Base-by-base conservation (phyloP, 2,888 invertebrate species). In the Oscheius sp. region DNA sequence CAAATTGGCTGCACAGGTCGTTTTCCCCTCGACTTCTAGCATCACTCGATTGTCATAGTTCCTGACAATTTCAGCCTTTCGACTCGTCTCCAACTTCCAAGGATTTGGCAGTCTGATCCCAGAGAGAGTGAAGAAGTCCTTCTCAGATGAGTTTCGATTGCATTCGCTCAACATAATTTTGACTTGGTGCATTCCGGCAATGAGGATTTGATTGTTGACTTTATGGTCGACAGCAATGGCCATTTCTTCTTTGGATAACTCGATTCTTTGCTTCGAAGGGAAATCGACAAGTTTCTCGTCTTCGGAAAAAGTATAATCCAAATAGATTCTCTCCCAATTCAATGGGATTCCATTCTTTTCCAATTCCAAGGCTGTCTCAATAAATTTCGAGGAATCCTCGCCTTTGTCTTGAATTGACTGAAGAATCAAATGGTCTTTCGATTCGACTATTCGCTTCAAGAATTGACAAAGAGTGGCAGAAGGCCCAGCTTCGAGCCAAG, bases 401-500 rank as follows among this genome's bases (percentile, higher is more conserved):
- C 72, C 74, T 33, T 80, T 80, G 48, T 73, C 78, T n/a, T 75
- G 70, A 37, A 71, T 66, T 2, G 76, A 75, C 53, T 71, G 73
- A 20, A 77, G 64, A 50, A 78, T 71, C 37, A 65, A 17, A 25
- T 78, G 77, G 1, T 73, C 65, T 4, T 70, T 58, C 10, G 71
- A 65, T 8, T 25, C 23, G 12, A 78, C 65, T 15, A 73, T 80
- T 48, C 76, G 34, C 58, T 78, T 75, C 17, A 79, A 72, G 37
- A 82, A 77, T 1, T 69, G 71, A 0, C 73, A 69, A 6, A 83
- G 63, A 6, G 73, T 74, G 3, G 72, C 67, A 8, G 75, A 72
- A 3, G 82, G 77, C 1, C 80, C 81, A 4, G 76, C 75, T 61
- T 83, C 83, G 5, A 83, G 55, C 78, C 81, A 82, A 3, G 64